Conservation (phyloP, 2,113 vertebrate species). For the Columbina picui region DNA sequence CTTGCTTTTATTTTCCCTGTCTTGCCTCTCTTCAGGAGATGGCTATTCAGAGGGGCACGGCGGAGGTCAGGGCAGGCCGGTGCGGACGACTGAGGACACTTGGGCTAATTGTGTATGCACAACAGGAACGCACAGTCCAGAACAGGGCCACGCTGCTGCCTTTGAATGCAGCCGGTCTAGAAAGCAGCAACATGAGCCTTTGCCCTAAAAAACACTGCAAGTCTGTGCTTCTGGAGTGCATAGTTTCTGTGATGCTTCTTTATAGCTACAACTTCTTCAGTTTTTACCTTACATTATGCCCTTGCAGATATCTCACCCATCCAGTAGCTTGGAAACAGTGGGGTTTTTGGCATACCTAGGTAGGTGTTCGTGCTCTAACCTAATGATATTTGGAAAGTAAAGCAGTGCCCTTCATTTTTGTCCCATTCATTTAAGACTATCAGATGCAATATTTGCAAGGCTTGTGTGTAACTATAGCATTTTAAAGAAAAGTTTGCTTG, state of each 20-base stretch:
- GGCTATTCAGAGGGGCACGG: not conserved
- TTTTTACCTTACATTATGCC: not conserved
- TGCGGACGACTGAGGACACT: not conserved
- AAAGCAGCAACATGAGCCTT: not conserved
- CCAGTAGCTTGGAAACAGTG: not conserved
- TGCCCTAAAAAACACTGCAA: not conserved
- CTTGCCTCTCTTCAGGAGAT: not conserved
- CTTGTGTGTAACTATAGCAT: not conserved
- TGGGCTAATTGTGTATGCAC: not conserved
- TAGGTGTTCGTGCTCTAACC: not conserved
- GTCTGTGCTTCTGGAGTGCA: not conserved
- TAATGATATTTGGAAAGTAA: not conserved
- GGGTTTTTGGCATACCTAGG: not conserved
- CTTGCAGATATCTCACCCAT: not conserved
- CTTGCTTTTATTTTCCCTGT: not conserved
- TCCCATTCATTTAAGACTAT: not conserved
- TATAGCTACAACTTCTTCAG: not conserved
- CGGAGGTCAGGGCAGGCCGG: not conserved
- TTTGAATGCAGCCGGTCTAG: not conserved
- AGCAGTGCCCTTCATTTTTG: not conserved
- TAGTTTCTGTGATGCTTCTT: not conserved
- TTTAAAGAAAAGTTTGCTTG: not conserved
- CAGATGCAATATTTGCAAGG: not conserved
- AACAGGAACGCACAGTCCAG: accelerated
- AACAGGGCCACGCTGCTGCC: not conserved